A percentile compares a stretch with the other conserved stretches of the same genome.
phyloP scores from a whole-genome alignment of 2,888 invertebrate genomes.

The Phyto melanocephala region DNA sequence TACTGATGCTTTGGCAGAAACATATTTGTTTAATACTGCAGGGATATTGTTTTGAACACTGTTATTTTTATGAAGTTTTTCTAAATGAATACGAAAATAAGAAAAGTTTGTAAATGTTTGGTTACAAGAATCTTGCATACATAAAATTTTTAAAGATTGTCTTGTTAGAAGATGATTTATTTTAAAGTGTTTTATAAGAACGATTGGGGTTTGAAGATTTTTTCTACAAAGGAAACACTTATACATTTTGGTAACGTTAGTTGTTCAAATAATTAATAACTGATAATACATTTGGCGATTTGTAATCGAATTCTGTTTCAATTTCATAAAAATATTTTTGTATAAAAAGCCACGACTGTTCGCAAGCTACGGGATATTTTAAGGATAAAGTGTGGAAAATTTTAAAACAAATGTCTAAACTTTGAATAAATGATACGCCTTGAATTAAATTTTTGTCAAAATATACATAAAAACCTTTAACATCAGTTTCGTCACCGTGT shows the following conservation, averaged over 20 bases:
- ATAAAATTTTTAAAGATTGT: conserved; percentile 10
- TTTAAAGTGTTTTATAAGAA: conserved; percentile 5
- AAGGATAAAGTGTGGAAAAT: background rate
- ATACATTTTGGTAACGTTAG: background rate
- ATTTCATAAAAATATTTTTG: background rate
- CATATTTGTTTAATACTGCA: too few species aligned
- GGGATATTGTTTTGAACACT: too few species aligned
- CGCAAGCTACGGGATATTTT: background rate
- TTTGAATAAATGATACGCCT: conserved; percentile 4
- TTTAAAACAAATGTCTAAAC: conserved; percentile 5
- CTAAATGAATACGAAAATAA: too few species aligned
- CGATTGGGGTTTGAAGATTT: background rate
- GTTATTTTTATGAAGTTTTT: too few species aligned
- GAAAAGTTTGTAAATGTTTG: conserved; percentile 25
- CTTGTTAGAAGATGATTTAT: background rate
- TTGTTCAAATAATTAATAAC: background rate
- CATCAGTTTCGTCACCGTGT: background rate
- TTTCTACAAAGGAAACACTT: background rate
- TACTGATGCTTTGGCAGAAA: too few species aligned
- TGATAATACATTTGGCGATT: background rate
- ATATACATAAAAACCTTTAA: conserved; percentile 27
- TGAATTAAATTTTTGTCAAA: conserved; percentile 2
- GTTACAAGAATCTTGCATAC: conserved; percentile 17
- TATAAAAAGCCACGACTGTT: background rate
- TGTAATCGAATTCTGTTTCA: background rate